Base-by-base conservation (phyloP, 2,888 invertebrate genomes). In the Augiades crinisus region DNA sequence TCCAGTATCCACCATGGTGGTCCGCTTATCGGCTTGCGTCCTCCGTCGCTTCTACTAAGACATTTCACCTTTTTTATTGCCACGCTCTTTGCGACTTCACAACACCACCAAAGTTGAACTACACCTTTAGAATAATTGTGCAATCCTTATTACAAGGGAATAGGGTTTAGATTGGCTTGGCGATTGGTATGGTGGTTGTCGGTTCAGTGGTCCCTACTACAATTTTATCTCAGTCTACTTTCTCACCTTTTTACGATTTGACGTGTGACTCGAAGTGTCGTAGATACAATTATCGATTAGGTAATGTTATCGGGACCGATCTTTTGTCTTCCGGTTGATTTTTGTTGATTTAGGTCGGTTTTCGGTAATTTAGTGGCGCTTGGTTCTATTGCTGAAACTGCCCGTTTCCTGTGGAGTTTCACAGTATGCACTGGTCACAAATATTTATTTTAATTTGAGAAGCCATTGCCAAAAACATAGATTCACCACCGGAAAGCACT, bases 261-360 rank as follows among this genome's bases (percentile, higher is more conserved):
- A 79, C 83, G 86, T 84, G 88, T 81, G 86, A 82, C 75, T 78
- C 74, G 77, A 79, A 83, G 84, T 87, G 86, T 86, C 87, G 76
- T 76, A 85, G 88, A 87, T 88, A 88, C 83, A 82, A 88, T 87
- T 89, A 89, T 89, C 88, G 89, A 89, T 89, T 88, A 87, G 81
- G 85, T 84, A 81, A 85, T 81, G 78, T 84, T 89, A 89, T 89
- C 89, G 65, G 66, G 67, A 40, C 70, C 80, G 75, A 89, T 89
- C 89, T 88, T 71, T 76, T 78, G 86, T 89, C 86, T 89, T 89
- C 89, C 89, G 89, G 89, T 86, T 70, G 73, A 77, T 76, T 74
- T 81, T 76, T 81, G 80, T 87, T 84, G 80, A 73, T 79, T 88
- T 85, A 85, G 83, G 86, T 65, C 70, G 60, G 68, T 72, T 76